Conservation (phyloP, 1,140 invertebrate species). For the Orchesella cincta region DNA sequence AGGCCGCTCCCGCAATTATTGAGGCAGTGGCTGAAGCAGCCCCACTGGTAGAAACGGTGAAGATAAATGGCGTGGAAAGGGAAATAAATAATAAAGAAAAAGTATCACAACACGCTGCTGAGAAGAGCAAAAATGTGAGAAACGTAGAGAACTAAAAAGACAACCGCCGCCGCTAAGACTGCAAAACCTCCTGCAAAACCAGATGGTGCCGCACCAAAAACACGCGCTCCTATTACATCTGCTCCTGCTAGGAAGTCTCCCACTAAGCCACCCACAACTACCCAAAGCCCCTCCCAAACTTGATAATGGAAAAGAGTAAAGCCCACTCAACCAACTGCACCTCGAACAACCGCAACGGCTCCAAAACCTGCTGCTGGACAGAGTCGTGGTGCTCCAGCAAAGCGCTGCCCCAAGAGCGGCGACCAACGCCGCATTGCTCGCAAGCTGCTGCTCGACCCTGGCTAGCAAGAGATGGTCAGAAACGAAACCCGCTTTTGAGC, state of each 20-base stretch:
- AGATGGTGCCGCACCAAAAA: slow-evolving; percentile 34
- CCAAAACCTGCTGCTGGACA: slow-evolving; percentile 62
- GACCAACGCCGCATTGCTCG: slow-evolving; percentile 30
- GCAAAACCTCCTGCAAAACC: neutral
- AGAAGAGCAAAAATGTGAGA: neutral
- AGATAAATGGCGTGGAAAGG: too few relatives aligned
- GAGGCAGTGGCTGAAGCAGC: neutral
- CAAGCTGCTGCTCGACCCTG: slow-evolving; percentile 51
- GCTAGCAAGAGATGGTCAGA: slow-evolving; percentile 13
- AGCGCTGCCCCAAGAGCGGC: slow-evolving; percentile 51
- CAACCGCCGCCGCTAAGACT: neutral
- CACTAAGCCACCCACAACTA: slow-evolving; percentile 33
- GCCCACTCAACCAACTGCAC: neutral
- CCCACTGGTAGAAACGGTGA: neutral
- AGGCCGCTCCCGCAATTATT: neutral
- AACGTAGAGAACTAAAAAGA: neutral
- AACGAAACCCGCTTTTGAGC: slow-evolving; percentile 14
- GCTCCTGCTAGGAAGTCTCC: slow-evolving; percentile 34
- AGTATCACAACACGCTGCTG: too few relatives aligned
- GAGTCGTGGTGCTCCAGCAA: slow-evolving; percentile 65
- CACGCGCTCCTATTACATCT: neutral
- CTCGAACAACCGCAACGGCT: slow-evolving; percentile 54
- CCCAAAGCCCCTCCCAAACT: neutral
- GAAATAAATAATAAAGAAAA: too few relatives aligned
- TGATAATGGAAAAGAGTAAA: neutral